Conservation (phyloP, 2,888 invertebrate species). For the Colletes collaris region DNA sequence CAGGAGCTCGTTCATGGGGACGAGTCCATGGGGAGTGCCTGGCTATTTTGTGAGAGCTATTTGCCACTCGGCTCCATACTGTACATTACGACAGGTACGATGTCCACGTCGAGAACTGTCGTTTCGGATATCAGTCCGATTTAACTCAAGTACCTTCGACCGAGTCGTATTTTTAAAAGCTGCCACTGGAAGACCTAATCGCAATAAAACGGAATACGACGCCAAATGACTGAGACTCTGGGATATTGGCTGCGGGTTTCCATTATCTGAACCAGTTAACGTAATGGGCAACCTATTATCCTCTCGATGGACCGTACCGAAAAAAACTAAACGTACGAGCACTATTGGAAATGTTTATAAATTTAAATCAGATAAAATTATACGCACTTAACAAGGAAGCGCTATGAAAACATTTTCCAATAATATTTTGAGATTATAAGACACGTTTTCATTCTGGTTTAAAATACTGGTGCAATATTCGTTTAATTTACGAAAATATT, state of each 20-base stretch:
- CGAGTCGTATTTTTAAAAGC: slow-evolving; percentile 28
- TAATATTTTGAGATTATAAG: no score
- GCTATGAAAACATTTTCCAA: no score
- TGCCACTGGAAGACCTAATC: background rate
- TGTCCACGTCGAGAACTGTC: slow-evolving; percentile 40
- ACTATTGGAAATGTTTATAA: no score
- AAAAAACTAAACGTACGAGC: no score
- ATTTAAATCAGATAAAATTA: no score
- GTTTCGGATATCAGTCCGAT: slow-evolving; percentile 30
- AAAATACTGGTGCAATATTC: no score
- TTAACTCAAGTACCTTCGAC: slow-evolving; percentile 34
- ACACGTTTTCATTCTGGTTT: no score
- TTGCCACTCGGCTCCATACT: slow-evolving; percentile 62
- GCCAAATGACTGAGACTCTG: background rate
- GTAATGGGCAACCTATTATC: no score
- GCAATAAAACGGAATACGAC: slow-evolving; percentile 17
- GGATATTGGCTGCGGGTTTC: background rate
- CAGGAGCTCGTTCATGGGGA: slow-evolving; percentile 71
- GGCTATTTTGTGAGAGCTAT: slow-evolving; percentile 73
- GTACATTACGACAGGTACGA: slow-evolving; percentile 47
- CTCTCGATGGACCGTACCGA: no score
- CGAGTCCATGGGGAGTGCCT: slow-evolving; percentile 72
- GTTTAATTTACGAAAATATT: no score
- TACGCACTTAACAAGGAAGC: no score
- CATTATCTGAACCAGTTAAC: background rate